A percentile compares a stretch with the other conserved stretches of the same genome.
These are phyloP conservation scores for Odontomachus brunneus DNA, from an alignment of 1,140 invertebrate species.

Conservation along the genomic window DNA sequence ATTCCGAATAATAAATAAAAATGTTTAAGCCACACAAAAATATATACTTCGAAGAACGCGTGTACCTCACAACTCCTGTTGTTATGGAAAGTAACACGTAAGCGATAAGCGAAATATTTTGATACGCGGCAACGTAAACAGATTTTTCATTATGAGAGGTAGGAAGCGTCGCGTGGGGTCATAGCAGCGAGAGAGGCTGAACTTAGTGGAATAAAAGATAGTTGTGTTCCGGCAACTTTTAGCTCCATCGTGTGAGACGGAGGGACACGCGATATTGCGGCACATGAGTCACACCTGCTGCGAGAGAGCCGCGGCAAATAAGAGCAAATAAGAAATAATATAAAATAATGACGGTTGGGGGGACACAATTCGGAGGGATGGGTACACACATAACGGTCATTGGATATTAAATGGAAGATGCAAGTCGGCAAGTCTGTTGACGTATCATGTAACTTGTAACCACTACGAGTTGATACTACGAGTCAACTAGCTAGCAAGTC, in stretches of 20 bases:
- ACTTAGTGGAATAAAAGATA: constrained; percentile 2
- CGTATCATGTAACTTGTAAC: background rate
- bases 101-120: constrained; percentile 9
- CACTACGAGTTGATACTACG: background rate
- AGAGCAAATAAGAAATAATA: constrained; percentile 33
- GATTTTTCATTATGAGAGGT: background rate
- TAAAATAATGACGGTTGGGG: constrained; percentile 1
- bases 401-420: constrained; percentile 10
- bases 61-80: background rate
- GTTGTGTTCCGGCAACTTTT: constrained; percentile 46
- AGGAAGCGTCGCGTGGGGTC: background rate
- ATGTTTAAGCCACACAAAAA: background rate
- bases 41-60: background rate
- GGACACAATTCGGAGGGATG: constrained; percentile 27
- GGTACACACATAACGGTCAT: background rate
- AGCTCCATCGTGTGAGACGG: constrained; percentile 6
- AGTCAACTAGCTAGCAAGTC: constrained; percentile 16
- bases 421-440: background rate
- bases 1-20: constrained; percentile 1
- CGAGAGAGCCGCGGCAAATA: constrained; percentile 7
- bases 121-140: background rate
- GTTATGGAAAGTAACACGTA: background rate
- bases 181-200: background rate
- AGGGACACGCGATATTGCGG: constrained; percentile 14
- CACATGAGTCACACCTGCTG: constrained; percentile 63